phyloP scores from a whole-genome alignment of 2,113 vertebrate species.

The Serinus canaria region DNA sequence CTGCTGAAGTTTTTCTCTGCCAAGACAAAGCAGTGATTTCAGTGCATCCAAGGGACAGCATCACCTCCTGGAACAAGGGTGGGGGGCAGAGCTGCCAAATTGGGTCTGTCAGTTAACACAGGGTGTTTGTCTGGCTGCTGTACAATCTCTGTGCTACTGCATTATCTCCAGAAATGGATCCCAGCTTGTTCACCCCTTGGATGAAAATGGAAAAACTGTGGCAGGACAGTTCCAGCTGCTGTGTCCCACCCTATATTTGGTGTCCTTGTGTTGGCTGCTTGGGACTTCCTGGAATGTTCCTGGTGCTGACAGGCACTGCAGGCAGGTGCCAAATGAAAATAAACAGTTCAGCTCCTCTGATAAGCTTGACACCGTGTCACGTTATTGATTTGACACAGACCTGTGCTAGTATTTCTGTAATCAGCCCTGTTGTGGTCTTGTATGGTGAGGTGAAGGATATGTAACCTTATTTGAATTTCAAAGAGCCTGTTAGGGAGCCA shows the following conservation, averaged over 20 bases:
- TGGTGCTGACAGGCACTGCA: not conserved
- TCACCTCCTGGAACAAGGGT: not conserved
- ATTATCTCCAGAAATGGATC: not conserved
- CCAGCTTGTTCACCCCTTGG: not conserved
- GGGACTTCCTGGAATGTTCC: not conserved
- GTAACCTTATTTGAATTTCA: slow-evolving; percentile 27
- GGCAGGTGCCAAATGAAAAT: not conserved
- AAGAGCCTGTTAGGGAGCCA: not conserved
- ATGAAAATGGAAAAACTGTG: not conserved
- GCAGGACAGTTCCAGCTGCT: not conserved
- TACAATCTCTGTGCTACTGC: not conserved
- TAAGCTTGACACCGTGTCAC: not conserved
- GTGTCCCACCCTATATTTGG: not conserved
- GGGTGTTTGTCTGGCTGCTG: not conserved
- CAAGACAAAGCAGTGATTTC: not conserved
- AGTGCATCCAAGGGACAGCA: not conserved
- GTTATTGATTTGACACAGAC: not conserved
- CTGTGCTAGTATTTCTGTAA: not conserved
- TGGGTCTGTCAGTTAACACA: not conserved
- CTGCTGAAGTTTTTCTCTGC: not conserved
- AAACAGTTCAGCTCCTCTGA: not conserved
- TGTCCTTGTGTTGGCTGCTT: not conserved
- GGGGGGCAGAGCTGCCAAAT: not conserved
- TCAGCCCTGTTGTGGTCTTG: not conserved
- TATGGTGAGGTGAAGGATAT: not conserved